These are phyloP conservation scores for Emberiza fucata DNA, from an alignment of 2,113 vertebrate genomes.

Conservation along the genomic window DNA sequence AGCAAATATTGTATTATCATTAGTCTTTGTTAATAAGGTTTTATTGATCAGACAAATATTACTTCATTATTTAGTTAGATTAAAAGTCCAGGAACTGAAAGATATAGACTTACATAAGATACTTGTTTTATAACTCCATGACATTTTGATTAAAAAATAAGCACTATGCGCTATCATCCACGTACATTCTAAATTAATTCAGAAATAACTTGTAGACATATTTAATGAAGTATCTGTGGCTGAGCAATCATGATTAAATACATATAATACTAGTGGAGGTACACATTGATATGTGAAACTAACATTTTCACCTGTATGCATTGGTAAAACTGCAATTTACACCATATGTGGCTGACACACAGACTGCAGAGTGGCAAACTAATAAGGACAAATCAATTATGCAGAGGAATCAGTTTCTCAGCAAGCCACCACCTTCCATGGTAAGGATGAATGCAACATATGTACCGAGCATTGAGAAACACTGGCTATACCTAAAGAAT, in stretches of 20 bases:
- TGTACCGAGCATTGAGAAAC: neutral
- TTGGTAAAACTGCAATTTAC: neutral
- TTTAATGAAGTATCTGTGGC: neutral
- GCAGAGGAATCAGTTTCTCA: neutral
- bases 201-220: neutral
- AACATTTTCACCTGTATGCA: neutral
- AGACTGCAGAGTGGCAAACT: neutral
- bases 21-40: neutral
- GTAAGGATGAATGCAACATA: neutral
- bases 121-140: neutral
- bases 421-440: neutral
- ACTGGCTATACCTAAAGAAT: neutral
- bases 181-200: neutral
- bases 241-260: neutral
- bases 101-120: neutral
- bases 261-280: neutral
- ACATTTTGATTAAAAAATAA: neutral
- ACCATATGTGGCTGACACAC: neutral
- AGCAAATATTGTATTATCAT: neutral
- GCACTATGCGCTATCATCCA: neutral
- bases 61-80: neutral
- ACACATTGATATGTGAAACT: neutral
- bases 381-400: neutral
- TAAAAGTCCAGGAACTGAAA: neutral
- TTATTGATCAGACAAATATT: neutral